phyloP scores from a whole-genome alignment of 2,888 invertebrate genomes.

The Elysia crispata region DNA sequence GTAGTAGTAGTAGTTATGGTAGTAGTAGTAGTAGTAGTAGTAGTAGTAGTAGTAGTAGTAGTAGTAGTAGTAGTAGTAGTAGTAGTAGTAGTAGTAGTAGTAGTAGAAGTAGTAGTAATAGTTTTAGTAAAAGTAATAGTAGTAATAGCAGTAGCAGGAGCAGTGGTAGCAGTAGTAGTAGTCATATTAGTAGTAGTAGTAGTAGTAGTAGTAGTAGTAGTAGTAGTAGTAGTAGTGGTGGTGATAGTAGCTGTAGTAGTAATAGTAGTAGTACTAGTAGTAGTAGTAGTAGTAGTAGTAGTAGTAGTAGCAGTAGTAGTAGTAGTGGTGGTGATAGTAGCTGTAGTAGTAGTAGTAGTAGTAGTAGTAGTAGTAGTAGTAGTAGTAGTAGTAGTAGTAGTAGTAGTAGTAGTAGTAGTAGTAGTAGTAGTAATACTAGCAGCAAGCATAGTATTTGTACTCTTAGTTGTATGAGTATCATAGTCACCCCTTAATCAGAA shows the following conservation, averaged over 20 bases:
- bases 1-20: too few species aligned
- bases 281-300: neutral
- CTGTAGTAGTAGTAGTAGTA: conserved; percentile 23
- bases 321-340: neutral
- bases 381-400: conserved; percentile 28
- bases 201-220: conserved; percentile 9
- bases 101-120: too few species aligned
- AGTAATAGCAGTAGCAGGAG: too few species aligned
- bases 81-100: too few species aligned
- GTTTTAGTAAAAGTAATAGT: too few species aligned
- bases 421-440: conserved; percentile 21
- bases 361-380: conserved; percentile 28
- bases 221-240: conserved; percentile 4
- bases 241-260: neutral
- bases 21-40: too few species aligned
- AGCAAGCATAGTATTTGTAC: neutral
- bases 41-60: too few species aligned
- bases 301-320: too few species aligned
- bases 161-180: too few species aligned
- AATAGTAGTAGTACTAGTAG: neutral
- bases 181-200: too few species aligned
- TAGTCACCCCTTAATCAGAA: too few species aligned
- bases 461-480: neutral
- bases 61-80: too few species aligned
- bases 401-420: conserved; percentile 24